Evolutionary conservation across 2,888 invertebrate species (phyloP).

Genomic region (Poecilus cupreus): DNA sequence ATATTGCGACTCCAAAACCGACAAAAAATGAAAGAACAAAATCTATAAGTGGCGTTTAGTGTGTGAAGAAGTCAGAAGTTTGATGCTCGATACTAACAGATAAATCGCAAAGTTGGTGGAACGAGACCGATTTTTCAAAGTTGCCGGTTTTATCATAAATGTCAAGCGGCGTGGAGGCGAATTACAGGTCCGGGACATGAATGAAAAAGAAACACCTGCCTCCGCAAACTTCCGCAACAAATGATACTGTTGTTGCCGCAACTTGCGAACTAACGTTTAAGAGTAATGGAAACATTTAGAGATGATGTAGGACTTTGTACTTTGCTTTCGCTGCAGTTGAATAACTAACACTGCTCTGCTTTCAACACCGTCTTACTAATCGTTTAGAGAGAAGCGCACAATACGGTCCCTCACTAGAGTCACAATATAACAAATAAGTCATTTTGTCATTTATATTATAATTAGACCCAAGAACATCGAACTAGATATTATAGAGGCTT

Average conservation of each 20-base stretch:
- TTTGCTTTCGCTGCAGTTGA: slow-evolving; percentile 32
- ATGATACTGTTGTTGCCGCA: slow-evolving; percentile 48
- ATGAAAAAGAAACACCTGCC: slow-evolving; percentile 54
- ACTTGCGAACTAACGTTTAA: slow-evolving; percentile 32
- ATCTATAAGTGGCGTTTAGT: slow-evolving; percentile 16
- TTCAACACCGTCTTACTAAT: too few relatives aligned
- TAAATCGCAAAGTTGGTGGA: not conserved
- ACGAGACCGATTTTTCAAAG: slow-evolving; percentile 25
- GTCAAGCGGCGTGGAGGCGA: slow-evolving; percentile 15
- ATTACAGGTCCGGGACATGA: slow-evolving; percentile 3
- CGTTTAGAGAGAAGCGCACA: too few relatives aligned
- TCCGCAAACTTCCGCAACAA: slow-evolving; percentile 49
- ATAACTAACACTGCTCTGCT: too few relatives aligned
- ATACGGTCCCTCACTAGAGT: too few relatives aligned
- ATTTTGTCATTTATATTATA: too few relatives aligned
- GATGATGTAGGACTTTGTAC: slow-evolving; percentile 53
- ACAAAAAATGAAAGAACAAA: not conserved
- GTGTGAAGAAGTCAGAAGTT: not conserved
- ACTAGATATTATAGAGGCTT: too few relatives aligned
- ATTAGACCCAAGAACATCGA: too few relatives aligned
- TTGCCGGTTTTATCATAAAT: slow-evolving; percentile 53
- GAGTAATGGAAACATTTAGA: slow-evolving; percentile 57
- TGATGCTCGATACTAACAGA: not conserved
- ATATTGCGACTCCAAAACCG: too few relatives aligned
- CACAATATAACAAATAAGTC: too few relatives aligned